Evolutionary conservation across 1,140 invertebrate genomes (phyloP).

Genomic region (Heterodera schachtii): DNA sequence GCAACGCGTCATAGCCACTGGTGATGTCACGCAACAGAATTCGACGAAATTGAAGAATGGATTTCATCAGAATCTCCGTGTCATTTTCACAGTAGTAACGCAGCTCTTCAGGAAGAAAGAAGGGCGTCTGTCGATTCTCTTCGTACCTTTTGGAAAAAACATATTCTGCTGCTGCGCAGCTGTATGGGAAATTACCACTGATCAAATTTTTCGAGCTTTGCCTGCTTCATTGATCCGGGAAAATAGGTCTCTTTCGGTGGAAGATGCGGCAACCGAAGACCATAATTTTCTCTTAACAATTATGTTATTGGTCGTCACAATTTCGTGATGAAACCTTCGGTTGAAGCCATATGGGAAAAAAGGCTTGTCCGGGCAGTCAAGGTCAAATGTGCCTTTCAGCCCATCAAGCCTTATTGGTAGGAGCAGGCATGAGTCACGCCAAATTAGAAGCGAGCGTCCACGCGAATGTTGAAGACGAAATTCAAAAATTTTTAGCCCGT

Average conservation of each 20-base stretch:
- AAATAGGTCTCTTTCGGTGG: neutral
- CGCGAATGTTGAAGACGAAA: neutral
- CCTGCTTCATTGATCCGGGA: constrained; percentile 4
- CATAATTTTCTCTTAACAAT: neutral
- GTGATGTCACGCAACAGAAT: neutral
- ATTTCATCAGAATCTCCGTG: neutral
- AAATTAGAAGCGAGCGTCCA: neutral
- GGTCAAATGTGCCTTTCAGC: neutral
- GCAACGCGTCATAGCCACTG: neutral
- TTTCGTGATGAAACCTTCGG: neutral
- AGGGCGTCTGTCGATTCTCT: neutral
- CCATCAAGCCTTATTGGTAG: neutral
- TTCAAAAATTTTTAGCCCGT: constrained; percentile 2
- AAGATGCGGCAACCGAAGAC: neutral
- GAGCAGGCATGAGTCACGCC: neutral
- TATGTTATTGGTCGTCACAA: neutral
- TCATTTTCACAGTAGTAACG: constrained; percentile 2
- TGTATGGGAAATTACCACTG: neutral
- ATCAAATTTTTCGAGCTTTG: neutral
- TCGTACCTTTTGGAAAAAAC: neutral
- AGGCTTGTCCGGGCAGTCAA: neutral
- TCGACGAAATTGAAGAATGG: constrained; percentile 7
- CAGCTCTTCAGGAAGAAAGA: constrained; percentile 4
- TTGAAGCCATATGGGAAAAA: neutral
- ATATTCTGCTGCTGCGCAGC: no score